Conservation (phyloP, 2,797 vertebrate genomes). For the Falco novaeseelandiae region DNA sequence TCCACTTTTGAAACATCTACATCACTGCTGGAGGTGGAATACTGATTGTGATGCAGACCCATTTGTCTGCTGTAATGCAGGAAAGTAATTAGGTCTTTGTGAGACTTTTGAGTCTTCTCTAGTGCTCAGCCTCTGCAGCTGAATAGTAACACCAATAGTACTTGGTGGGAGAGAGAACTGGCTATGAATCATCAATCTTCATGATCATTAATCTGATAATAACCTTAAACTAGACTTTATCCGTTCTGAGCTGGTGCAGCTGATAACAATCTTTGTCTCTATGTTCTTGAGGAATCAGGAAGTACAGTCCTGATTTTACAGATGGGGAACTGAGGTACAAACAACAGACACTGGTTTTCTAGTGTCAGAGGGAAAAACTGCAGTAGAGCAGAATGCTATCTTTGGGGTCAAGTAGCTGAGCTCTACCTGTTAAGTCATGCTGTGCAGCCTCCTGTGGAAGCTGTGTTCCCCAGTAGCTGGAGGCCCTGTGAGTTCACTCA, state of each 20-base stretch:
- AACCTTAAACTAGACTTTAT: background rate
- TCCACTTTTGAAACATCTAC: background rate
- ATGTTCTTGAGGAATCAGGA: background rate
- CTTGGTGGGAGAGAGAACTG: background rate
- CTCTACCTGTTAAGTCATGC: background rate
- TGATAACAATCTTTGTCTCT: background rate
- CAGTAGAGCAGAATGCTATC: background rate
- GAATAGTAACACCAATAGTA: fast-evolving
- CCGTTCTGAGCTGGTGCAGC: background rate
- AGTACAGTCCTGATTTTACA: background rate
- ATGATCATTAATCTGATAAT: background rate
- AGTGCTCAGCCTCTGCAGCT: background rate
- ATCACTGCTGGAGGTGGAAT: background rate
- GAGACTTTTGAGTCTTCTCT: background rate
- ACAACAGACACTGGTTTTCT: background rate
- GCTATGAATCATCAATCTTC: background rate
- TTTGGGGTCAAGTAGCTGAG: background rate
- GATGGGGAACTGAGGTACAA: background rate
- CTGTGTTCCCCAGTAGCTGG: background rate
- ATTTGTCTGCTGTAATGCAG: background rate
- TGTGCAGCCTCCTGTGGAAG: background rate
- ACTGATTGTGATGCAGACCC: background rate
- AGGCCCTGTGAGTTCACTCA: background rate
- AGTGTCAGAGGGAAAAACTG: background rate
- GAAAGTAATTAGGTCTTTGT: background rate